Percentiles rank a stretch among this genome's conserved stretches.
Conservation (phyloP, 37 sponge, comb jelly and placozoan species). For the Amphimedon queenslandica region DNA sequence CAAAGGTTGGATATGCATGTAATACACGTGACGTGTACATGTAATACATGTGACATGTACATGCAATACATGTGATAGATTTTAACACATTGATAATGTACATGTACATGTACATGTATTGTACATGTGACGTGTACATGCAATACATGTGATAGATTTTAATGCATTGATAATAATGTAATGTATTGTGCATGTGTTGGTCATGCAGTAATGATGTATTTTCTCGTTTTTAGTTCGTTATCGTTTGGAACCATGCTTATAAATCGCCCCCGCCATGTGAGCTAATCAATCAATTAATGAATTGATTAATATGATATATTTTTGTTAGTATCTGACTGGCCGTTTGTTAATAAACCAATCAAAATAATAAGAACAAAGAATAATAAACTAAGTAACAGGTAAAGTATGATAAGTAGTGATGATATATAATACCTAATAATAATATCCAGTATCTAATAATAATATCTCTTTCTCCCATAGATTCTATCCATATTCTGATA, state of each 20-base stretch:
- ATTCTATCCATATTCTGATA: slow-evolving; percentile 61
- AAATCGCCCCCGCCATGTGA: slow-evolving; percentile 54
- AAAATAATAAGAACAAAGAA: slow-evolving; percentile 42
- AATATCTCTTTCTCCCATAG: too few species aligned
- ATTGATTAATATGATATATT: background rate
- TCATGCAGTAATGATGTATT: background rate
- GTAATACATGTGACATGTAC: too few species aligned
- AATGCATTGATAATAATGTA: too few species aligned
- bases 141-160: too few species aligned
- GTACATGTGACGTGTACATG: too few species aligned
- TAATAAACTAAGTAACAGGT: slow-evolving; percentile 68
- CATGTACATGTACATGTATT: too few species aligned
- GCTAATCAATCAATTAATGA: background rate
- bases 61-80: too few species aligned
- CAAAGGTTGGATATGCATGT: too few species aligned
- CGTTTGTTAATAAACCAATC: slow-evolving; percentile 40
- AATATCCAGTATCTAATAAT: background rate
- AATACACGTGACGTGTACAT: too few species aligned
- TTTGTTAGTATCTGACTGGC: slow-evolving; percentile 35
- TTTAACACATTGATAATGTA: too few species aligned
- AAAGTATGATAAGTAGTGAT: background rate
- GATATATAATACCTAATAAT: background rate
- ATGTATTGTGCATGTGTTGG: too few species aligned
- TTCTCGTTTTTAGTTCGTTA: slow-evolving; percentile 37
- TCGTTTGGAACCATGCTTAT: slow-evolving; percentile 72